Evolutionary conservation across 2,797 vertebrate genomes (phyloP).

Genomic region (Micropoecilia bifurca): DNA sequence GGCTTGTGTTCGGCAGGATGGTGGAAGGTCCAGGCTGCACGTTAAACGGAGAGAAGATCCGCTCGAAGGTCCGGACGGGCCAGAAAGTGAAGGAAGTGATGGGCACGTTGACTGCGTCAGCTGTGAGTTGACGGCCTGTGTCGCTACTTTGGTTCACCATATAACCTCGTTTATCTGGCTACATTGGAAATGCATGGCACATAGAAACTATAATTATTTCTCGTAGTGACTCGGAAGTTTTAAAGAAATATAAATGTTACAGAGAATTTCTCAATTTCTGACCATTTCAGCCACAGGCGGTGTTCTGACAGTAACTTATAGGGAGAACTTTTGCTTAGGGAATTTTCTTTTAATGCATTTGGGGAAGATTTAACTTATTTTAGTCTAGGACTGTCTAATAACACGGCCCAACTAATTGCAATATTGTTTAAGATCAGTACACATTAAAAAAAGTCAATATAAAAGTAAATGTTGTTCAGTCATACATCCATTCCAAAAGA

Average conservation of each 20-base stretch:
- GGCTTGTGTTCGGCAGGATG: conserved; percentile 68
- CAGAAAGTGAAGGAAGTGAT: conserved; percentile 77
- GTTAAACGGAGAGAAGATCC: conserved; percentile 87
- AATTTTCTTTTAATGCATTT: not conserved
- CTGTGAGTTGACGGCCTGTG: conserved; percentile 29
- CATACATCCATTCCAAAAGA: no score
- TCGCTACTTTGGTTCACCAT: not conserved
- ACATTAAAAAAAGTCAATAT: not conserved
- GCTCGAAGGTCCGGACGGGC: conserved; percentile 79
- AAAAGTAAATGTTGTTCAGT: not conserved
- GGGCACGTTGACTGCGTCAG: conserved; percentile 57
- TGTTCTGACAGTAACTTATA: not conserved
- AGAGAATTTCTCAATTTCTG: not conserved
- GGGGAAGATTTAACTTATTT: not conserved
- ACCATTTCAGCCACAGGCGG: not conserved
- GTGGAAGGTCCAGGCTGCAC: conserved; percentile 92
- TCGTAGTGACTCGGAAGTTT: not conserved
- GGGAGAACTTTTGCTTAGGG: not conserved
- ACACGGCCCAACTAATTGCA: not conserved
- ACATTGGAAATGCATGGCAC: not conserved
- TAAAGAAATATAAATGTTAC: not conserved
- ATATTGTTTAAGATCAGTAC: not conserved
- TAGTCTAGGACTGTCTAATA: not conserved
- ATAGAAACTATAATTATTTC: not conserved
- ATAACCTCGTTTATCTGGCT: not conserved